A percentile compares a stretch with the other conserved stretches of the same genome.
Conservation (phyloP, 2,113 vertebrate genomes). For the Bostrychus sinensis region DNA sequence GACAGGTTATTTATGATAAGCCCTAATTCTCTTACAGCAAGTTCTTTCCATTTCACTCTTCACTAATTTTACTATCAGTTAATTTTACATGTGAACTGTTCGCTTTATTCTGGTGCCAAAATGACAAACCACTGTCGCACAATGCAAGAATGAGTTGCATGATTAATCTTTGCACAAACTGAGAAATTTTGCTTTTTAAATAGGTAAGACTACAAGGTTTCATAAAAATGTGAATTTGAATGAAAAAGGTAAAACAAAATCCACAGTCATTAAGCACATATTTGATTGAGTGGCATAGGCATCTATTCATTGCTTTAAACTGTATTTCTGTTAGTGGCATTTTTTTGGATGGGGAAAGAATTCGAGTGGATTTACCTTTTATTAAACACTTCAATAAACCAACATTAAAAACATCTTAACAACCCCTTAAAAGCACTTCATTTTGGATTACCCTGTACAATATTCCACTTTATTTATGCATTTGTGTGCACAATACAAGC, state of each 20-base stretch:
- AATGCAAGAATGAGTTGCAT: background rate
- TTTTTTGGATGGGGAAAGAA: conserved; percentile 10
- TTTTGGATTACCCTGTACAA: conserved; percentile 15
- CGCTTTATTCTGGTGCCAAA: background rate
- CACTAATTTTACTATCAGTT: conserved; percentile 8
- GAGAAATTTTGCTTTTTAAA: conserved; percentile 1
- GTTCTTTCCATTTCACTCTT: conserved; percentile 8
- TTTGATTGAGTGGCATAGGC: conserved; percentile 15
- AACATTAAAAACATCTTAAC: conserved; percentile 14
- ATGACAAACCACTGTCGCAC: conserved; percentile 1
- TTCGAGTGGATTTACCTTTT: conserved; percentile 45
- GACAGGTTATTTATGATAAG: conserved; percentile 14
- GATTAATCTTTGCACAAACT: background rate
- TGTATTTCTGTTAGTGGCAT: conserved; percentile 3
- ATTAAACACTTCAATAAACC: conserved; percentile 21
- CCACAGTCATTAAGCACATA: no score
- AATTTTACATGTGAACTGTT: conserved; percentile 3
- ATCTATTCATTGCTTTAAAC: background rate
- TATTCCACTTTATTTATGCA: conserved; percentile 9
- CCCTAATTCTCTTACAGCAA: conserved; percentile 5
- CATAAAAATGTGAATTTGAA: background rate
- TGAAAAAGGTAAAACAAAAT: conserved; percentile 13
- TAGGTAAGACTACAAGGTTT: background rate
- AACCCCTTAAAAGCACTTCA: conserved; percentile 27
- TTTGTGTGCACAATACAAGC: background rate